Evolutionary conservation across 2,888 invertebrate species (phyloP).

Genomic region (Formica aserva): DNA sequence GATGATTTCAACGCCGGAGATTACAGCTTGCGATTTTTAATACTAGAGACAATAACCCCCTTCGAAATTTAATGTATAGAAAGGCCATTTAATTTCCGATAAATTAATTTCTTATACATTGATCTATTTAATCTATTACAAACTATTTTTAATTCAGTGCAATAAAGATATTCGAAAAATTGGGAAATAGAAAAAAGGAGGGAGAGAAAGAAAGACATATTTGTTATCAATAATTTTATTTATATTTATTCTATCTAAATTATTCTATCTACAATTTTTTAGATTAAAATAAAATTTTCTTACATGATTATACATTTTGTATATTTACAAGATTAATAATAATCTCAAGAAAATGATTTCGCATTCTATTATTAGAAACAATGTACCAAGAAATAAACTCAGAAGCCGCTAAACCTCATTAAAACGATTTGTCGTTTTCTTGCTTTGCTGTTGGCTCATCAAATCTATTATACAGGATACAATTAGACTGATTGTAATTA

Average conservation of each 20-base stretch:
- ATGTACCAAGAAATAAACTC: not conserved
- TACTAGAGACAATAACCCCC: not conserved
- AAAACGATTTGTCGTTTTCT: not conserved
- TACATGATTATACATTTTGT: not conserved
- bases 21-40: conserved; percentile 17
- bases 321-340: not conserved
- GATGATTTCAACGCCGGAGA: conserved; percentile 32
- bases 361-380: not conserved
- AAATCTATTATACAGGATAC: not conserved
- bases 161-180: conserved; percentile 14
- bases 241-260: too few species aligned
- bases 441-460: not conserved
- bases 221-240: too few species aligned
- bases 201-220: not conserved
- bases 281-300: not conserved
- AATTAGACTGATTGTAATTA: conserved; percentile 20
- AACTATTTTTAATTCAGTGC: not conserved
- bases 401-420: not conserved
- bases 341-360: not conserved
- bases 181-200: not conserved
- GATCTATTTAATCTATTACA: not conserved
- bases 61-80: not conserved
- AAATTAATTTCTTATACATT: conserved; percentile 26
- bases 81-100: not conserved
- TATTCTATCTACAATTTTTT: not conserved